Evolutionary conservation across 2,797 vertebrate genomes (phyloP).

Genomic region (Podarcis lilfordi): DNA sequence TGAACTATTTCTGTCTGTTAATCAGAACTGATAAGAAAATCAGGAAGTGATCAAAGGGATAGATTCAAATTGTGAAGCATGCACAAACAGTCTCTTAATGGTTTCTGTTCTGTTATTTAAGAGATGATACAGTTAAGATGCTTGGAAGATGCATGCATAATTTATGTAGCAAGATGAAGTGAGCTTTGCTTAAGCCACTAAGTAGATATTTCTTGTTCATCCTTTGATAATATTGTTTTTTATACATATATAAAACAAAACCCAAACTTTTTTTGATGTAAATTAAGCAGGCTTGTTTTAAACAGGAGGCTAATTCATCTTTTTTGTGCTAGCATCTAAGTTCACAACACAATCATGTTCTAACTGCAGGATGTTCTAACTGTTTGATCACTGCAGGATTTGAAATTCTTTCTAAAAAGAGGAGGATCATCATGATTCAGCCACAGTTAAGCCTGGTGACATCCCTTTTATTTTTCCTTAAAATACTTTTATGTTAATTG

Average conservation of each 20-base stretch:
- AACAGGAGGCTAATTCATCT: slow-evolving; percentile 22
- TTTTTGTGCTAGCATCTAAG: slow-evolving; percentile 3
- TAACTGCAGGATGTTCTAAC: background rate
- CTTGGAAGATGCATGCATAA: slow-evolving; percentile 34
- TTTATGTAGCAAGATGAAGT: slow-evolving; percentile 43
- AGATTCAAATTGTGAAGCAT: slow-evolving; percentile 42
- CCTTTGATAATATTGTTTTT: slow-evolving; percentile 13
- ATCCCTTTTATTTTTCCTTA: background rate
- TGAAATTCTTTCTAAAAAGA: background rate
- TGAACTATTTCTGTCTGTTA: slow-evolving; percentile 40
- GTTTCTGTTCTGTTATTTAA: slow-evolving; percentile 34
- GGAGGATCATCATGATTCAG: no score
- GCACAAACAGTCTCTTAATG: slow-evolving; percentile 45
- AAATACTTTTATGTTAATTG: background rate
- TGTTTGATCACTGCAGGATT: background rate
- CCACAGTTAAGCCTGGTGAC: background rate
- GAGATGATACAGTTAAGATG: slow-evolving; percentile 20
- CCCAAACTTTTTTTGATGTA: slow-evolving; percentile 16
- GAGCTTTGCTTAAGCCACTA: slow-evolving; percentile 35
- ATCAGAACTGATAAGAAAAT: slow-evolving; percentile 47
- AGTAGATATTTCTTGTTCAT: slow-evolving; percentile 27
- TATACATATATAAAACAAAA: background rate
- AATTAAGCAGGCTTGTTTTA: slow-evolving; percentile 30
- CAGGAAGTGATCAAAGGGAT: slow-evolving; percentile 50
- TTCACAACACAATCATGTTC: background rate